Conservation (phyloP, 2,888 invertebrate species). For the Meliscaeva auricollis region DNA sequence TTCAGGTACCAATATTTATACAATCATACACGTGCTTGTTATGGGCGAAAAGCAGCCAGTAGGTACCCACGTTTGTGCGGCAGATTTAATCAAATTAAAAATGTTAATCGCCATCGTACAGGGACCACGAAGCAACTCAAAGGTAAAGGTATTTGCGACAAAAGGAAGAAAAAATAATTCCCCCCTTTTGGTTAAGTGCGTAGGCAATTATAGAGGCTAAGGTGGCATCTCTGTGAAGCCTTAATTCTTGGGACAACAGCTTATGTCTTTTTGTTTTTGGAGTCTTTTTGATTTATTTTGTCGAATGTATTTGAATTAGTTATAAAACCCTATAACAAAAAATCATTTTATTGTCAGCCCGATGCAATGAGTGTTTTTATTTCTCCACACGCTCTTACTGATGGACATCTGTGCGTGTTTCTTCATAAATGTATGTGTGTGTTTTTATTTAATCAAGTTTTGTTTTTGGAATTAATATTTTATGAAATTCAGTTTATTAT, state of each 20-base stretch:
- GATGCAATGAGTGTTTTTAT: not conserved
- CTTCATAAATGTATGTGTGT: not conserved
- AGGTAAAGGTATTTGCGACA: no score
- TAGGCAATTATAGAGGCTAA: conserved; percentile 11
- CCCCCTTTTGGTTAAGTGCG: no score
- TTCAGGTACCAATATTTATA: not conserved
- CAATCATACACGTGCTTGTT: not conserved
- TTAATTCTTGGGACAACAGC: not conserved
- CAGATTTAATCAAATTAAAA: conserved; percentile 26
- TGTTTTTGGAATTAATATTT: not conserved
- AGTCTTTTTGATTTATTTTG: conserved; percentile 11
- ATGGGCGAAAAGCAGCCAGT: conserved; percentile 8
- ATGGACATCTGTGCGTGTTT: conserved; percentile 6
- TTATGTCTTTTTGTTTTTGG: not conserved
- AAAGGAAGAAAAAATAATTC: no score
- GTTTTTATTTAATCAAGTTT: not conserved
- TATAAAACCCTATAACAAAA: not conserved
- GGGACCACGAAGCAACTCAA: no score
- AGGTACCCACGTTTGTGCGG: conserved; percentile 13
- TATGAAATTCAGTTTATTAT: conserved; percentile 11
- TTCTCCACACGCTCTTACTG: conserved; percentile 17
- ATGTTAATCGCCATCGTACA: conserved; percentile 9
- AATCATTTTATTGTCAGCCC: not conserved
- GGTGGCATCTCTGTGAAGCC: conserved; percentile 10
- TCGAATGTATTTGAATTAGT: not conserved